These are phyloP conservation scores for Rhinogobius similis DNA, from an alignment of 2,113 vertebrate species.

Conservation along the genomic window DNA sequence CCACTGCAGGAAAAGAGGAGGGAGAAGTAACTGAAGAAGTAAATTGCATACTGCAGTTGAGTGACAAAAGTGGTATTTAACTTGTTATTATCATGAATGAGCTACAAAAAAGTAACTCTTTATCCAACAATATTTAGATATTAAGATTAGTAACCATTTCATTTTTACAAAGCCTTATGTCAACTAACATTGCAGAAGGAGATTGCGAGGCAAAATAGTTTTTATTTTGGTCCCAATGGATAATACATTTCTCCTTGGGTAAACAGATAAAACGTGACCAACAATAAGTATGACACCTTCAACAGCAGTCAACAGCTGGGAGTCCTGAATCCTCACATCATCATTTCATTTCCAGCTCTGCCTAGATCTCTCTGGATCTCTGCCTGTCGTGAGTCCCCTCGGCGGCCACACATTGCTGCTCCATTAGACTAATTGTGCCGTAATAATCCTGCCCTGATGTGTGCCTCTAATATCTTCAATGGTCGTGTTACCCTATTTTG, in stretches of 20 bases:
- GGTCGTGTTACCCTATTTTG: constrained; percentile 79
- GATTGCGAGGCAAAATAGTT: neutral
- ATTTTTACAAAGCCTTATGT: no score
- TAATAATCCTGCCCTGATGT: constrained; percentile 79
- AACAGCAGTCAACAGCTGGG: constrained; percentile 64
- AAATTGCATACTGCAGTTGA: neutral
- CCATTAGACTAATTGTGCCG: constrained; percentile 83
- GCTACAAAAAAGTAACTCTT: neutral
- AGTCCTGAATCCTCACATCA: constrained; percentile 61
- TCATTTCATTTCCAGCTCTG: constrained; percentile 62
- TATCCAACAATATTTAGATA: neutral
- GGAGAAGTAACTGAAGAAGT: no score
- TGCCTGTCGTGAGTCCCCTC: constrained; percentile 41
- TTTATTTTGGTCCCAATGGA: neutral
- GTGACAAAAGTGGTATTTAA: no score
- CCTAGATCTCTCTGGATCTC: constrained; percentile 11
- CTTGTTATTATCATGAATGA: neutral
- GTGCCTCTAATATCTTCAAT: constrained; percentile 77
- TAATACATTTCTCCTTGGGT: neutral
- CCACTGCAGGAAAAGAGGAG: neutral
- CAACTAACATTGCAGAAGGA: neutral
- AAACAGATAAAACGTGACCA: constrained; percentile 20
- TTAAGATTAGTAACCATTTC: neutral
- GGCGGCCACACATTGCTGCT: constrained; percentile 64
- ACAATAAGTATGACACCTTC: constrained; percentile 45